Base-by-base conservation (phyloP, 1,140 invertebrate genomes). In the Drosophila aff. region DNA sequence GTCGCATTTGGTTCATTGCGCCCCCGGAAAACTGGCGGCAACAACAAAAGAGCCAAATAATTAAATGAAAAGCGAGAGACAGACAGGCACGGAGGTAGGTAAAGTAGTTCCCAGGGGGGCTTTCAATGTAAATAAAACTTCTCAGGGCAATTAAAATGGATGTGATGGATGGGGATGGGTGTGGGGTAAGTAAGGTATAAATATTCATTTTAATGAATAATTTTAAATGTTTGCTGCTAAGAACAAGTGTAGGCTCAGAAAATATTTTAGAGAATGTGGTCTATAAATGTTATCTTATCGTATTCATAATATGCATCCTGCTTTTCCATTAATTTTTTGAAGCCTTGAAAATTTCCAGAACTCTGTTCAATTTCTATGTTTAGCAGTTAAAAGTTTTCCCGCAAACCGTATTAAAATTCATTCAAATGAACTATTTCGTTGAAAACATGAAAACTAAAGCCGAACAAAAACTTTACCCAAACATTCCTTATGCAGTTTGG, bases 31-130 rank as follows among this genome's bases (percentile, higher is more conserved):
- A 59, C 26, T 36, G 76, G 46, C 46, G 77, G 36, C 41, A 69
- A 76, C 78, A 76, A 81, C 71, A 81, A 76, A 72, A 62, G 61
- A 41, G 38, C 67, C 81, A 85, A 82, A 82, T 82, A 82, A 82
- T 82, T 79, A 82, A 82, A 82, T 69, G 75, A 74, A 73, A 69
- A 44, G 55, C 53, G 41, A 46, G 36, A 76, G n/a, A 41, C 44
- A 63, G 13, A 77, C 28, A 33, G 18, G 36, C 10, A 13, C 4
- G 33, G 26, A 18, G 23, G 47, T n/a, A 6, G 44, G 23, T 60
- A 18, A 15, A 23, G 38, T 40, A 52, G 18, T 33, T 62, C 67
- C 44, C 40, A 36, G 73, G 43, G 38, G 79, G 15, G 36, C 21
- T 43, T 33, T 33, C 33, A 58, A 57, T 53, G 64, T 63, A 38